A percentile compares a stretch with the other conserved stretches of the same genome.
Conservation (phyloP, 2,113 vertebrate genomes). For the Jaculus jaculus region DNA sequence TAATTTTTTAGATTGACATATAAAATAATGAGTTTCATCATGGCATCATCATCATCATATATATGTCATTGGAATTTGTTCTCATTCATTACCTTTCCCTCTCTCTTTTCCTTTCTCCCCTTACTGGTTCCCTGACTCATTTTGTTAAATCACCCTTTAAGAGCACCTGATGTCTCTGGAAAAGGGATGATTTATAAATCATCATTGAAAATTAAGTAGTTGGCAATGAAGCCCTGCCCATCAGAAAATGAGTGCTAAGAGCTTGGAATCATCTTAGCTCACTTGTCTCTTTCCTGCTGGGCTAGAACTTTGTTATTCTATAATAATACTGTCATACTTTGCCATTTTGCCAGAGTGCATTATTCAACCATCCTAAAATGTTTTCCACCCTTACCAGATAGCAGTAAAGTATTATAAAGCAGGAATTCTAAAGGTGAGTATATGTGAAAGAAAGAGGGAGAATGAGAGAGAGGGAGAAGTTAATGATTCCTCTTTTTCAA, state of each 20-base stretch:
- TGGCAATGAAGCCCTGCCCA: background rate
- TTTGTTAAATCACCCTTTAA: conserved; percentile 8
- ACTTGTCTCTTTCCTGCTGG: conserved; percentile 10
- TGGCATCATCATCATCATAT: background rate
- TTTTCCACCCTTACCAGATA: background rate
- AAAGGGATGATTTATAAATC: background rate
- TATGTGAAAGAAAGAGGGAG: too few species aligned
- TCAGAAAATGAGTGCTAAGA: conserved; percentile 41
- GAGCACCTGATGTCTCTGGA: conserved; percentile 35
- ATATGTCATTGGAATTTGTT: background rate
- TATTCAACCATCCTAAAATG: conserved; percentile 1
- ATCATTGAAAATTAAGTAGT: conserved; percentile 41
- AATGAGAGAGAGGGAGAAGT: background rate
- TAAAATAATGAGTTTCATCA: background rate
- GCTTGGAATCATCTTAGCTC: conserved; percentile 19
- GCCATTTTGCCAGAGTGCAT: conserved; percentile 9
- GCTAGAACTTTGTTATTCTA: background rate
- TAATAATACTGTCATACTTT: background rate
- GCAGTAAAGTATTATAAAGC: background rate
- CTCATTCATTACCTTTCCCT: background rate
- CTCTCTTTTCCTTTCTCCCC: too few species aligned
- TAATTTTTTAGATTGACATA: background rate
- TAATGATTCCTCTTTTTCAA: background rate
- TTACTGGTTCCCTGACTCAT: background rate
- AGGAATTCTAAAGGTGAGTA: too few species aligned